Percentiles rank a stretch among this genome's conserved stretches.
These are phyloP conservation scores for Mesorhabditis spiculigera DNA, from an alignment of 2,888 invertebrate genomes.

Conservation along the genomic window DNA sequence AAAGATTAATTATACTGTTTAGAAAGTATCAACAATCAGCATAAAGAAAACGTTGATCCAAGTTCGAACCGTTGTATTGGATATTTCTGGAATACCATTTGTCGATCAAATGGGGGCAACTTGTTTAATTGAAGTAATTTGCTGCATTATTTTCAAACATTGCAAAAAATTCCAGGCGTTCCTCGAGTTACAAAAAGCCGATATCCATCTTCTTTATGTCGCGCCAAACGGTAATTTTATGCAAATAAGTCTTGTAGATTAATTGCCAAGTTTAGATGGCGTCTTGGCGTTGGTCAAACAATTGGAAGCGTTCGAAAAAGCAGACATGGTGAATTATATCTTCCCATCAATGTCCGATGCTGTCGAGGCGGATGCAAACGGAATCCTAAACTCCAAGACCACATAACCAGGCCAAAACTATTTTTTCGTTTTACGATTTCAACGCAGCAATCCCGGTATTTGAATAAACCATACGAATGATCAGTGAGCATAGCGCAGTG, in stretches of 20 bases:
- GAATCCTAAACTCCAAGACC: not conserved
- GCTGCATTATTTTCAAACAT: not conserved
- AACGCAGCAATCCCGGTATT: no score
- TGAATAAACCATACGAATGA: no score
- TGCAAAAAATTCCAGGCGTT: not conserved
- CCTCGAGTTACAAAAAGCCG: not conserved
- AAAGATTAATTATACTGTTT: no score
- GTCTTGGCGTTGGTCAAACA: not conserved
- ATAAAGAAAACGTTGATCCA: not conserved
- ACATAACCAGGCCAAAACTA: no score
- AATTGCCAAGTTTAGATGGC: not conserved
- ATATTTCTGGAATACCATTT: conserved; percentile 1
- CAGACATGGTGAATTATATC: not conserved
- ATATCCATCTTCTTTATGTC: not conserved
- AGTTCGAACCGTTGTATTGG: not conserved
- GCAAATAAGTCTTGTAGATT: not conserved
- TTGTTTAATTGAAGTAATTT: not conserved
- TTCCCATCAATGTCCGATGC: not conserved
- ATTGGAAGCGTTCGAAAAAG: not conserved
- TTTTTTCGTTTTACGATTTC: no score
- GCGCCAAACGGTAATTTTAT: not conserved
- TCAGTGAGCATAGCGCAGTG: no score
- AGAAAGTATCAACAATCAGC: not conserved
- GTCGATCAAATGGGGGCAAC: not conserved
- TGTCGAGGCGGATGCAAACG: not conserved